Conservation (phyloP, 2,113 vertebrate species). For the Rhinogobius similis region DNA sequence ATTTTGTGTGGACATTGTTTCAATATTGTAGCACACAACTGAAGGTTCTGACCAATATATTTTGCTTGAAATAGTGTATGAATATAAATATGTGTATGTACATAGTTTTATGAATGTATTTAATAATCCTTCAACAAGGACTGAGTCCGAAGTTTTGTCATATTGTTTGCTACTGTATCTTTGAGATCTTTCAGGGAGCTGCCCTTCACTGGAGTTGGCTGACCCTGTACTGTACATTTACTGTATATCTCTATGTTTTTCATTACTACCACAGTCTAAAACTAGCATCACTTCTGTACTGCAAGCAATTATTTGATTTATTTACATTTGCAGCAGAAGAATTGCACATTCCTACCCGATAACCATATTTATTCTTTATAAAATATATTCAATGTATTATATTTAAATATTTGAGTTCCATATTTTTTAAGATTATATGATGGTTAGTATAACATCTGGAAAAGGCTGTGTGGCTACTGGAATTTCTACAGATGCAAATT, state of each 20-base stretch:
- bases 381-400: conserved; percentile 36
- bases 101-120: conserved; percentile 79
- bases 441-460: conserved; percentile 10
- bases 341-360: conserved; percentile 9
- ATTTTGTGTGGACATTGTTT: conserved; percentile 67
- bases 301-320: conserved; percentile 20
- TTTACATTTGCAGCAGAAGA: conserved; percentile 36
- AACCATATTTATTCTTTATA: conserved; percentile 3
- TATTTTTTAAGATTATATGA: conserved; percentile 33
- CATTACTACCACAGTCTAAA: conserved; percentile 40
- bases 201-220: conserved; percentile 23
- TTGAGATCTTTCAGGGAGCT: conserved; percentile 44
- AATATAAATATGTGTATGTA: conserved; percentile 66
- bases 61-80: conserved; percentile 75
- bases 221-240: conserved; percentile 28
- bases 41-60: conserved; percentile 72
- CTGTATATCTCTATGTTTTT: conserved; percentile 42
- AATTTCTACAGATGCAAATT: conserved; percentile 31
- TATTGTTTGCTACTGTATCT: conserved; percentile 50
- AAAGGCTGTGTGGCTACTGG: conserved; percentile 9
- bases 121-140: conserved; percentile 58
- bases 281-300: conserved; percentile 48
- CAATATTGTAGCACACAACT: conserved; percentile 68
- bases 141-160: conserved; percentile 43
- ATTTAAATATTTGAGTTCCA: conserved; percentile 49